These are phyloP conservation scores for Onthophagus taurus DNA, from an alignment of 1,140 invertebrate genomes.

Conservation along the genomic window DNA sequence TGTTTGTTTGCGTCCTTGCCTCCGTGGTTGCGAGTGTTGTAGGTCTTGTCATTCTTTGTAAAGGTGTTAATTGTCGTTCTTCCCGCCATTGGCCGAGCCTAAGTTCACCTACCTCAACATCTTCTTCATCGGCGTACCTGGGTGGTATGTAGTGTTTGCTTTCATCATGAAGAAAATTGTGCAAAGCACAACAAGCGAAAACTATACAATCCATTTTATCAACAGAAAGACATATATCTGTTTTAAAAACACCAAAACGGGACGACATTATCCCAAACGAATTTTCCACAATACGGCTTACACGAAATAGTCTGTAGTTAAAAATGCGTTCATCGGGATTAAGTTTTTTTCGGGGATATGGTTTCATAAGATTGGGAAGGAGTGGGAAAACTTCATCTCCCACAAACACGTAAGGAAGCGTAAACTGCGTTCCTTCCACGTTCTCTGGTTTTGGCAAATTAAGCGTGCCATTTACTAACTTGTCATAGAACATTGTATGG, in stretches of 20 bases:
- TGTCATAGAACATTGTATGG: slow-evolving; percentile 7
- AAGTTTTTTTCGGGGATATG: slow-evolving; percentile 14
- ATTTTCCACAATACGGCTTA: slow-evolving; percentile 34
- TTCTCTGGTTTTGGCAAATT: slow-evolving; percentile 3
- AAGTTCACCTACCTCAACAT: too few species aligned
- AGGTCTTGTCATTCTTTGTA: too few species aligned
- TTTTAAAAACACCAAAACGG: slow-evolving; percentile 30
- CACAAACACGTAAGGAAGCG: slow-evolving; percentile 23
- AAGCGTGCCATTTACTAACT: slow-evolving; percentile 10
- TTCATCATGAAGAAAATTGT: slow-evolving; percentile 18
- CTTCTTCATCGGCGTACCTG: too few species aligned
- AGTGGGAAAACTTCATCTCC: slow-evolving; percentile 28
- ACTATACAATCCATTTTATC: slow-evolving; percentile 13
- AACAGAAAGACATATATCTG: slow-evolving; percentile 27
- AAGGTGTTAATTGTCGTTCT: too few species aligned
- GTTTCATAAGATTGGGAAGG: slow-evolving; percentile 26
- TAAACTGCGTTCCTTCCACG: background rate
- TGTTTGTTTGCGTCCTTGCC: too few species aligned
- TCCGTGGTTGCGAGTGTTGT: too few species aligned
- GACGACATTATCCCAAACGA: slow-evolving; percentile 36
- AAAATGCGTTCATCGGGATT: slow-evolving; percentile 27
- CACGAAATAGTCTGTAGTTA: slow-evolving; percentile 39
- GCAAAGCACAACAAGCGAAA: slow-evolving; percentile 8
- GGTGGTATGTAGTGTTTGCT: background rate
- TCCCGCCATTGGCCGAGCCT: too few species aligned